These are phyloP conservation scores for Vulpes vulpes DNA, from an alignment of 2,113 vertebrate genomes.

Conservation along the genomic window DNA sequence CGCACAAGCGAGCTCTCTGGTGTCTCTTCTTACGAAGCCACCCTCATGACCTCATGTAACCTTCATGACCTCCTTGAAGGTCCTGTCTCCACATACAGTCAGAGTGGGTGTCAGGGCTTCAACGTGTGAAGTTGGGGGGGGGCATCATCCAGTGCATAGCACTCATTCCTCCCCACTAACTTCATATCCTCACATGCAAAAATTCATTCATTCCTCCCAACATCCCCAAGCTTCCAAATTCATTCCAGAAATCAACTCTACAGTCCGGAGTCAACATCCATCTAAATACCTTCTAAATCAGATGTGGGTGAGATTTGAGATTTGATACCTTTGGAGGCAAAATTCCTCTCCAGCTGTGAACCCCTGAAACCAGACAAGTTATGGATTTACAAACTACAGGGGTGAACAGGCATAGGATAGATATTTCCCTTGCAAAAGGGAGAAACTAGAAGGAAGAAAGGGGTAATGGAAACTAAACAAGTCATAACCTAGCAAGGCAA, in stretches of 20 bases:
- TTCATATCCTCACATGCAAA: background rate
- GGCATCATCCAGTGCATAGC: background rate
- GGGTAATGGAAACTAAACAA: background rate
- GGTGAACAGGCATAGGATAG: background rate
- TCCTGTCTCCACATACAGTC: background rate
- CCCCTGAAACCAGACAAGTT: background rate
- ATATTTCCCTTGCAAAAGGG: background rate
- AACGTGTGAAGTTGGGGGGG: background rate
- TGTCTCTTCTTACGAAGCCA: background rate
- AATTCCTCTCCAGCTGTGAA: background rate
- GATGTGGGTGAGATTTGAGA: background rate
- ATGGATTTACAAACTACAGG: background rate
- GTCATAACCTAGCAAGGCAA: background rate
- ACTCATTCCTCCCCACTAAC: background rate
- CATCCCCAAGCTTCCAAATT: background rate
- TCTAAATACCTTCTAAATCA: background rate
- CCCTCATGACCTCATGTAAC: background rate
- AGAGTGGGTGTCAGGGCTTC: background rate
- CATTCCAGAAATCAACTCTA: background rate
- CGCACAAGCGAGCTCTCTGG: accelerated
- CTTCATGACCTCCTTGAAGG: background rate
- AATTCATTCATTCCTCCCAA: background rate
- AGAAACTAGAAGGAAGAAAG: background rate
- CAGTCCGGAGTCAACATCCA: background rate
- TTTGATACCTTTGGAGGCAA: background rate